Percentiles rank a stretch among this genome's conserved stretches.
phyloP scores from a whole-genome alignment of 1,140 invertebrate species.

The Cherax quadricarinatus region DNA sequence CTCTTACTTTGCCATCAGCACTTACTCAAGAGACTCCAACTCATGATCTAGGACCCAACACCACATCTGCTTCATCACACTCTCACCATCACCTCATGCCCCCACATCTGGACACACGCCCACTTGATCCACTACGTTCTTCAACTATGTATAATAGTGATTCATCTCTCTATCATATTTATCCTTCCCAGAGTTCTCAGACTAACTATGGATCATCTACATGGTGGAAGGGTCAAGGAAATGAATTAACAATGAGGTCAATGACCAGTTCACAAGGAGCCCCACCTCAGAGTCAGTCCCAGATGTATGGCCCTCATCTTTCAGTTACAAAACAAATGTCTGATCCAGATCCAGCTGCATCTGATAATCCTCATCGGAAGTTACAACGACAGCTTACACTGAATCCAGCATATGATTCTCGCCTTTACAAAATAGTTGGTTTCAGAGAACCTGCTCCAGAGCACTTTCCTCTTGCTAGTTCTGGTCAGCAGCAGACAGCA shows the following conservation, averaged over 20 bases:
- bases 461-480: conserved; percentile 31
- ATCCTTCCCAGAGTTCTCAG: conserved; percentile 46
- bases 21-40: conserved; percentile 62
- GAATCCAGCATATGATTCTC: conserved; percentile 86
- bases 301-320: conserved; percentile 38
- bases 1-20: conserved; percentile 72
- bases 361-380: conserved; percentile 86
- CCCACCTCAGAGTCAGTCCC: conserved; percentile 52
- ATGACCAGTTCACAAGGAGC: conserved; percentile 18
- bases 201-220: conserved; percentile 30
- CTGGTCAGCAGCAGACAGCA: conserved; percentile 29
- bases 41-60: conserved; percentile 28
- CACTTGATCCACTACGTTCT: conserved; percentile 43
- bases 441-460: conserved; percentile 65
- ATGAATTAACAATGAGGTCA: conserved; percentile 25
- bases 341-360: conserved; percentile 74
- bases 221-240: conserved; percentile 51
- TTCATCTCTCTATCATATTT: conserved; percentile 60
- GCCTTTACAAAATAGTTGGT: conserved; percentile 79
- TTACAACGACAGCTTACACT: conserved; percentile 88
- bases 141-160: conserved; percentile 65
- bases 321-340: conserved; percentile 49
- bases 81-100: conserved; percentile 56
- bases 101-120: conserved; percentile 29
- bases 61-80: conserved; percentile 9